A percentile compares a stretch with the other conserved stretches of the same genome.
Evolutionary conservation across 2,888 invertebrate genomes (phyloP).

Genomic region (Drosophila emarginata): DNA sequence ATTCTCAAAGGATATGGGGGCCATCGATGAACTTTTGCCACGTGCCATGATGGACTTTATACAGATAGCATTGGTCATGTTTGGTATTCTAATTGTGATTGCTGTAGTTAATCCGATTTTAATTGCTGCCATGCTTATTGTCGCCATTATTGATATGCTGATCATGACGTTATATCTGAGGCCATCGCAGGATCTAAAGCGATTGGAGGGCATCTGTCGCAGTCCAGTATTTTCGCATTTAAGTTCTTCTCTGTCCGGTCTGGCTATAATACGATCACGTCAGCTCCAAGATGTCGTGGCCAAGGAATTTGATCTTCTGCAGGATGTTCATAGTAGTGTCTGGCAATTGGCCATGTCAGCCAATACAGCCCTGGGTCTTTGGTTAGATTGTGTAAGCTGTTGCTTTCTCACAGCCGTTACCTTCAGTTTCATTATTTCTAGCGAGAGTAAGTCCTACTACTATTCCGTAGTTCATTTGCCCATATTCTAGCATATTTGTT

Average conservation of each 20-base stretch:
- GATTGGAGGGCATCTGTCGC: conserved; percentile 88
- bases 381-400: conserved; percentile 88
- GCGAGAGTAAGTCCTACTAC: conserved; percentile 83
- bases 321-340: conserved; percentile 84
- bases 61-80: conserved; percentile 85
- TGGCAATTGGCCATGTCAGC: conserved; percentile 81
- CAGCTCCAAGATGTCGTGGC: conserved; percentile 88
- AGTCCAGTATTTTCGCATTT: conserved; percentile 97
- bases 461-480: too few relatives aligned
- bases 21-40: conserved; percentile 85
- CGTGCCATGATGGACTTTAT: conserved; percentile 84
- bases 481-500: not conserved
- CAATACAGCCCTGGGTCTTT: conserved; percentile 87
- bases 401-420: conserved; percentile 87
- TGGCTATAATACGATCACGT: conserved; percentile 93
- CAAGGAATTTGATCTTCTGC: conserved; percentile 89
- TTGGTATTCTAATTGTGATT: conserved; percentile 90
- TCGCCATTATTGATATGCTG: conserved; percentile 86
- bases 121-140: conserved; percentile 86
- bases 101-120: conserved; percentile 88
- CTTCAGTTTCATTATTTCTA: conserved; percentile 85
- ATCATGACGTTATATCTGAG: conserved; percentile 87
- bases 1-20: conserved; percentile 89
- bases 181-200: conserved; percentile 89
- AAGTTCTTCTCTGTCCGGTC: conserved; percentile 92